A percentile compares a stretch with the other conserved stretches of the same genome.
Conservation (phyloP, 2,797 vertebrate genomes). For the Yasuhikotakia modesta region DNA sequence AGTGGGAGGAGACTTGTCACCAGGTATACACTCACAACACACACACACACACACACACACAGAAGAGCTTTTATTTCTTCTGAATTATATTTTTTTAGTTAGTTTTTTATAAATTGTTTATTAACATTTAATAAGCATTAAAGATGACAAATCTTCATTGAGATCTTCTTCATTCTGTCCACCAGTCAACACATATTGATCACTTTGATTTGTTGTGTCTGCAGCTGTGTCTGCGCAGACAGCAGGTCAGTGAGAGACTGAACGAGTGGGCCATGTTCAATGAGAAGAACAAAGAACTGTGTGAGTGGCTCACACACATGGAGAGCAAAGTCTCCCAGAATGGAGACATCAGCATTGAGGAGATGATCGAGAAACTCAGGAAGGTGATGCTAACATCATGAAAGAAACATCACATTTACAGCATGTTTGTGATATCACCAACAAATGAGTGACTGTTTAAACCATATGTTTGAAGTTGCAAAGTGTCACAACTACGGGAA, state of each 20-base stretch:
- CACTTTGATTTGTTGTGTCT: constrained; percentile 16
- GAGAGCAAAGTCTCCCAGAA: too few species aligned
- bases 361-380: constrained; percentile 96
- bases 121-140: too few species aligned
- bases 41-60: constrained; percentile 16
- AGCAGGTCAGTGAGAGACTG: constrained; percentile 91
- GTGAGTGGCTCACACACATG: too few species aligned
- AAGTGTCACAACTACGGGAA: neutral
- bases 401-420: neutral
- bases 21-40: constrained; percentile 78
- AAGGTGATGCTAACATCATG: constrained; percentile 81
- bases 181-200: neutral
- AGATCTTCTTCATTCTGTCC: neutral
- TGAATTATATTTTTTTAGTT: too few species aligned
- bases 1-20: constrained; percentile 95
- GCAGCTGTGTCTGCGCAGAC: constrained; percentile 87
- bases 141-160: too few species aligned
- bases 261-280: too few species aligned
- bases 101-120: too few species aligned
- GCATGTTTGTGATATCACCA: neutral
- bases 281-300: too few species aligned
- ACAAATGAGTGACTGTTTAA: neutral
- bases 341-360: constrained; percentile 94
- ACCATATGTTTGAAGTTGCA: neutral
- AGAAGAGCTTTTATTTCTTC: too few species aligned